Evolutionary conservation across 2,113 vertebrate species (phyloP).

Genomic region (Zeus faber): DNA sequence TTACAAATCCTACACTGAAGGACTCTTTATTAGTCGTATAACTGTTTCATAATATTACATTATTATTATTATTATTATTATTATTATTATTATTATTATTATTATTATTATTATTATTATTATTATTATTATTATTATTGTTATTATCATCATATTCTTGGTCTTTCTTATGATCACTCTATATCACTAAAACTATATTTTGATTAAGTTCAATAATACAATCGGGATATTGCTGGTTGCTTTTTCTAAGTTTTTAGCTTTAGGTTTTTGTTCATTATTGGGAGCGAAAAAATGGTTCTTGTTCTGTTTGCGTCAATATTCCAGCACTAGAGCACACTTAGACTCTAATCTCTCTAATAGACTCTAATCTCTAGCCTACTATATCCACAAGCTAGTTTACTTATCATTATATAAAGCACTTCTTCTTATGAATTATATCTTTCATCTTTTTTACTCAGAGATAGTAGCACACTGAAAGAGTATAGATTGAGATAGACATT

Average conservation of each 20-base stretch:
- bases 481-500: constrained; percentile 82
- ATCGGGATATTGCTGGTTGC: constrained; percentile 16
- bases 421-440: constrained; percentile 71
- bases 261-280: too few species aligned
- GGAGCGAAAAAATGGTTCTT: constrained; percentile 9
- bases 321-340: constrained; percentile 62
- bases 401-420: constrained; percentile 77
- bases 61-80: neutral
- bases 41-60: too few species aligned
- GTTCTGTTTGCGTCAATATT: constrained; percentile 39
- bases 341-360: constrained; percentile 54
- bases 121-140: neutral
- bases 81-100: neutral
- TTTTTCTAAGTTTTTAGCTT: too few species aligned
- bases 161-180: neutral
- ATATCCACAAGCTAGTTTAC: constrained; percentile 72
- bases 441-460: constrained; percentile 59
- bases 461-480: constrained; percentile 77
- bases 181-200: neutral
- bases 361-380: constrained; percentile 67
- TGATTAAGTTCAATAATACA: neutral
- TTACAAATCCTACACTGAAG: too few species aligned
- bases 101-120: neutral
- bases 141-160: neutral
- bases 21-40: too few species aligned